Conservation (phyloP, 2,888 invertebrate genomes). For the Coleophora deauratella region DNA sequence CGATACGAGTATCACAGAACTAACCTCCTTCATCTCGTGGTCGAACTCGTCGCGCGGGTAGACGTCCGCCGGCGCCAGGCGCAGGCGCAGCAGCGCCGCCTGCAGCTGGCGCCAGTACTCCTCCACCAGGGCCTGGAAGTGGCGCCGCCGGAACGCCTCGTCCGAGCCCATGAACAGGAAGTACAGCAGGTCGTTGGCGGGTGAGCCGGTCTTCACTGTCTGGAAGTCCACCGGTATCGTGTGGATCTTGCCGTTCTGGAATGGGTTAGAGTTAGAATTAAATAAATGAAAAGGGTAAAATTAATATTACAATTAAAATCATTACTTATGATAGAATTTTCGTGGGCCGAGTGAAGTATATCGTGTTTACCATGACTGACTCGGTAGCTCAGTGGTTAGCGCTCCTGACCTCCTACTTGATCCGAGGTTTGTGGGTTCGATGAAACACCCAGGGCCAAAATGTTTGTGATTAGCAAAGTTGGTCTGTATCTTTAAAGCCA, state of each 20-base stretch:
- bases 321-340: too few relatives aligned
- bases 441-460: too few relatives aligned
- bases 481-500: too few relatives aligned
- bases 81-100: constrained; percentile 21
- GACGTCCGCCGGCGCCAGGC: constrained; percentile 24
- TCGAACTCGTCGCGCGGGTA: constrained; percentile 34
- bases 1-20: too few relatives aligned
- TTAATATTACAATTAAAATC: too few relatives aligned
- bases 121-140: constrained; percentile 27
- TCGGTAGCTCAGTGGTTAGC: too few relatives aligned
- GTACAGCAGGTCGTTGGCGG: constrained; percentile 33
- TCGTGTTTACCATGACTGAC: too few relatives aligned
- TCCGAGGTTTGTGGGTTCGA: too few relatives aligned
- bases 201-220: constrained; percentile 31
- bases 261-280: not conserved
- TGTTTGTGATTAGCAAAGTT: too few relatives aligned
- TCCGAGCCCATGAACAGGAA: constrained; percentile 37
- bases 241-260: constrained; percentile 21
- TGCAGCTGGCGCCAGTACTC: constrained; percentile 29
- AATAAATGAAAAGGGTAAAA: too few relatives aligned
- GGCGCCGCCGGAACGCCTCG: constrained; percentile 29
- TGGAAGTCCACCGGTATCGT: constrained; percentile 37
- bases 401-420: too few relatives aligned
- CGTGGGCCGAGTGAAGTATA: too few relatives aligned
- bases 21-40: constrained; percentile 29